phyloP scores from a whole-genome alignment of 2,113 vertebrate genomes.

The Brachyistius frenatus region DNA sequence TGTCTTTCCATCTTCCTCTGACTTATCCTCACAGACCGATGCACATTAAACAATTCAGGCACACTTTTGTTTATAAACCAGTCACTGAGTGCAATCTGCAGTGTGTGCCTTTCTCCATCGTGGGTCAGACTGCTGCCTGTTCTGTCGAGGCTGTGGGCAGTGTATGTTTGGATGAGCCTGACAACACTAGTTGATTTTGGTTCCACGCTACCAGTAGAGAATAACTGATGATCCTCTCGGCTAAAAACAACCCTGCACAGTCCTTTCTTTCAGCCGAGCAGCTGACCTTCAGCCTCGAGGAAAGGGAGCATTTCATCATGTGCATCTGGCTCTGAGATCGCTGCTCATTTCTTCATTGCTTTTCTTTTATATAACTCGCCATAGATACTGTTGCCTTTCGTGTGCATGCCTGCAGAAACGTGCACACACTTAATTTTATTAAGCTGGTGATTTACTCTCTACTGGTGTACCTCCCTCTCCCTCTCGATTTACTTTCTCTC shows the following conservation, averaged over 20 bases:
- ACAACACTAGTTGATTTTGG: conserved; percentile 39
- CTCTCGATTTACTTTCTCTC: conserved; percentile 42
- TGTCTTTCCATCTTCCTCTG: not conserved
- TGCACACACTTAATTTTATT: conserved; percentile 27
- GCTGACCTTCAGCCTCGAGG: conserved; percentile 48
- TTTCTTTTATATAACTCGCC: conserved; percentile 4
- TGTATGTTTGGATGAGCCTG: conserved; percentile 36
- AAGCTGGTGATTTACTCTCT: conserved; percentile 23
- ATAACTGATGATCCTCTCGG: conserved; percentile 27
- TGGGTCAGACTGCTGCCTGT: conserved; percentile 30
- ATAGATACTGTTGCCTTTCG: not conserved
- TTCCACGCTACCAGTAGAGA: conserved; percentile 17
- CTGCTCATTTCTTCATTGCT: not conserved
- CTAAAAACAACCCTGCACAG: conserved; percentile 16
- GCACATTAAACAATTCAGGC: not conserved
- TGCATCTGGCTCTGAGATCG: not conserved
- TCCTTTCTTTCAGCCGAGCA: conserved; percentile 23
- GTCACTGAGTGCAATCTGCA: conserved; percentile 16
- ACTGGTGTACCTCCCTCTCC: conserved; percentile 22
- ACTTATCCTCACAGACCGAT: not conserved
- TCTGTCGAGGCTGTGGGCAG: conserved; percentile 30
- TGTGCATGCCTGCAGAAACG: not conserved
- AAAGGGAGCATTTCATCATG: conserved; percentile 32
- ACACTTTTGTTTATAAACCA: conserved; percentile 23
- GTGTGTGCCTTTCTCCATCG: conserved; percentile 25